These are phyloP conservation scores for Aspiorhynchus laticeps DNA, from an alignment of 2,113 vertebrate species.

Conservation along the genomic window DNA sequence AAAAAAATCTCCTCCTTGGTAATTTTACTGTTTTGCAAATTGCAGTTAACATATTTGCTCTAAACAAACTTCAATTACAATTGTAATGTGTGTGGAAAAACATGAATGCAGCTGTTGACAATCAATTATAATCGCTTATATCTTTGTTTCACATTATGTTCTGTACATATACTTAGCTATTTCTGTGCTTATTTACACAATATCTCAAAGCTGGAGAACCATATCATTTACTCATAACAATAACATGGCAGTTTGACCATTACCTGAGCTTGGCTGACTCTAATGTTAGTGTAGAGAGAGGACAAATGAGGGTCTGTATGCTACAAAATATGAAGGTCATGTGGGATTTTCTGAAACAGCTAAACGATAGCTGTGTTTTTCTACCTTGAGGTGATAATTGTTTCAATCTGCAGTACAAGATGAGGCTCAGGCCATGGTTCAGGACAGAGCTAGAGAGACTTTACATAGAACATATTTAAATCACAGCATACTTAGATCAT, in stretches of 20 bases:
- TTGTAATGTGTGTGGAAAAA: neutral
- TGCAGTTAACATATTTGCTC: neutral
- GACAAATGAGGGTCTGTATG: conserved; percentile 49
- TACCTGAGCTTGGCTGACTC: conserved; percentile 40
- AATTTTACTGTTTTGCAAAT: neutral
- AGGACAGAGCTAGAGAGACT: neutral
- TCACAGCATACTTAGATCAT: conserved; percentile 18
- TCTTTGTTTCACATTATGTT: neutral
- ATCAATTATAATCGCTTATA: neutral
- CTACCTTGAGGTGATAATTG: conserved; percentile 58
- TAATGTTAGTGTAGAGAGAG: conserved; percentile 37
- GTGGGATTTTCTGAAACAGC: conserved; percentile 56
- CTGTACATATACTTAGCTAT: neutral
- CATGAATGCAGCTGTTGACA: neutral
- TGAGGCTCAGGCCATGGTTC: conserved; percentile 15
- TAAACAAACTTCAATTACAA: neutral
- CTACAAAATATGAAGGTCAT: conserved; percentile 37
- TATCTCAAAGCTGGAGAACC: conserved; percentile 14
- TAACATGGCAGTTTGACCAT: conserved; percentile 36
- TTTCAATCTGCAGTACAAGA: conserved; percentile 59
- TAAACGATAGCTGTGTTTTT: conserved; percentile 59
- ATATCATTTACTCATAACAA: conserved; percentile 42
- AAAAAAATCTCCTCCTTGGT: neutral
- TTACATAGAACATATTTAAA: conserved; percentile 40
- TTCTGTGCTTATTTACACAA: conserved; percentile 13